Evolutionary conservation across 2,888 invertebrate genomes (phyloP).

Genomic region (Hydrotaea cyrtoneurina): DNA sequence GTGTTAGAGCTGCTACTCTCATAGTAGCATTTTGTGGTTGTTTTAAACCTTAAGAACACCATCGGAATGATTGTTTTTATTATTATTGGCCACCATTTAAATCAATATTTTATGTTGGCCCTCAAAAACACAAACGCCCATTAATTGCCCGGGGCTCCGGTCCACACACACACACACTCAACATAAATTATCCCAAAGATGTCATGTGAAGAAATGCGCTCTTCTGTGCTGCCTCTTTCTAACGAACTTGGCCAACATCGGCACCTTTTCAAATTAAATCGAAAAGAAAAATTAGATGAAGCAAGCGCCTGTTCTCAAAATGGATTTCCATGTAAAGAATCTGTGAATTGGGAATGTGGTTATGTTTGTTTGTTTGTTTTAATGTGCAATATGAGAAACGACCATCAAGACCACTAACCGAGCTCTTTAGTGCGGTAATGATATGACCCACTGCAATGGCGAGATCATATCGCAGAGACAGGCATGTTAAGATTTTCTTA

Average conservation of each 20-base stretch:
- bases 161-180: not conserved
- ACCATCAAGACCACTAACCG: slow-evolving; percentile 4
- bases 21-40: not conserved
- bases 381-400: not conserved
- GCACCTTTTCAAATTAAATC: not conserved
- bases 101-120: slow-evolving; percentile 29
- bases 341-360: not conserved
- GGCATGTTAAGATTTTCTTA: not conserved
- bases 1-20: too few species aligned
- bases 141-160: not conserved
- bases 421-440: not conserved
- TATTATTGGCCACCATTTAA: slow-evolving; percentile 36
- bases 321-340: not conserved
- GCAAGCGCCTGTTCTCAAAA: not conserved
- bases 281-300: not conserved
- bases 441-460: not conserved
- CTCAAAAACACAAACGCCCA: slow-evolving; percentile 32
- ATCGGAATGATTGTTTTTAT: not conserved
- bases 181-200: slow-evolving; percentile 3
- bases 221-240: not conserved
- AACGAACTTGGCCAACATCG: not conserved
- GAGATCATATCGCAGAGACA: not conserved
- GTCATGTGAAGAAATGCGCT: not conserved
- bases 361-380: too few species aligned
- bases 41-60: not conserved